Evolutionary conservation across 2,888 invertebrate species (phyloP).

Genomic region (Dichetophora obliterata): DNA sequence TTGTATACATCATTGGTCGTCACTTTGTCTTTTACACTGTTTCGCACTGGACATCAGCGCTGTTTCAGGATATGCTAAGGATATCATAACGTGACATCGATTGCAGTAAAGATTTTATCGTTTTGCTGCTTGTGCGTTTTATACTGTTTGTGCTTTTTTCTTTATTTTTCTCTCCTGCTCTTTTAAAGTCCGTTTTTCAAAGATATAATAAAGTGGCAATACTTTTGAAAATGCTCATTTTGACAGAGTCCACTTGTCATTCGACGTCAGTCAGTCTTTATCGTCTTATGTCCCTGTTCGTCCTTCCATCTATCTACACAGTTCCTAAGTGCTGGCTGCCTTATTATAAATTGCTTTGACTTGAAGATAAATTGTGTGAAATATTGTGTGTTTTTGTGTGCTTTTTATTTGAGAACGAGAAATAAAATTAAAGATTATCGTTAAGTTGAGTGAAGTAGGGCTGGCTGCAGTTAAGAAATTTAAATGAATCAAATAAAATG

Average conservation of each 20-base stretch:
- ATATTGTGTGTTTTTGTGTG: background rate
- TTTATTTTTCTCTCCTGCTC: background rate
- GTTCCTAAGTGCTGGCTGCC: background rate
- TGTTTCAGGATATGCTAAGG: constrained; percentile 43
- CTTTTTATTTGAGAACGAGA: background rate
- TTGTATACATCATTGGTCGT: constrained; percentile 10
- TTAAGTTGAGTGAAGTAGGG: background rate
- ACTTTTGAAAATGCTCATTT: constrained; percentile 26
- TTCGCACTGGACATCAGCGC: background rate
- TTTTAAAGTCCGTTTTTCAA: constrained; percentile 4
- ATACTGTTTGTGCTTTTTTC: constrained; percentile 10
- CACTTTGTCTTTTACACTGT: constrained; percentile 4
- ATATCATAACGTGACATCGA: constrained; percentile 44
- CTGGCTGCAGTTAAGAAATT: background rate
- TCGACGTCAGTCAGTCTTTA: constrained; percentile 10
- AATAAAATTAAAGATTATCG: constrained; percentile 21
- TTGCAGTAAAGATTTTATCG: constrained; percentile 43
- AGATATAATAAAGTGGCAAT: background rate
- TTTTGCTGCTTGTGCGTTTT: constrained; percentile 10
- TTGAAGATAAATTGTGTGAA: constrained; percentile 26
- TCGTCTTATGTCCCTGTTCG: constrained; percentile 24
- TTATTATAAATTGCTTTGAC: constrained; percentile 28
- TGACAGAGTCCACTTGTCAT: constrained; percentile 44
- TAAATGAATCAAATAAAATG: constrained; percentile 8
- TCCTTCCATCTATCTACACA: background rate